Conservation (phyloP, 1,140 invertebrate species). For the Saccostrea cuccullata region DNA sequence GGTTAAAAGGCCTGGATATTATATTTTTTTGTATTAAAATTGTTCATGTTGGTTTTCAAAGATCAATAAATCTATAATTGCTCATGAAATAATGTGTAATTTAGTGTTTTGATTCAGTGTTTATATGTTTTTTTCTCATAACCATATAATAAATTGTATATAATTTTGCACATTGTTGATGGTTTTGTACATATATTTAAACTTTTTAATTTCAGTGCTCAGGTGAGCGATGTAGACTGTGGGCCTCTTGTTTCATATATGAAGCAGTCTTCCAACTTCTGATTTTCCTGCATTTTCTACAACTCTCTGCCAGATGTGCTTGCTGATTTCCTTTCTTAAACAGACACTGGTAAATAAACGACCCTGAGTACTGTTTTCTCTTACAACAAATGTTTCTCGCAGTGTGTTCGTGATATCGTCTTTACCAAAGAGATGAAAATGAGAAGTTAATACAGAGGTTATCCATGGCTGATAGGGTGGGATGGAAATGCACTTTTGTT, state of each 20-base stretch:
- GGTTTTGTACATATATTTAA: too few relatives aligned
- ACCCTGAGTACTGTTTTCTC: neutral
- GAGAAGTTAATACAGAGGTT: conserved; percentile 31
- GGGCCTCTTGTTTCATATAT: neutral
- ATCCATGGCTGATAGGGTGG: neutral
- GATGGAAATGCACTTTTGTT: neutral
- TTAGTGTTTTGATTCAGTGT: too few relatives aligned
- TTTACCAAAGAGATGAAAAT: conserved; percentile 29
- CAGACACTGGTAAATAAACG: neutral
- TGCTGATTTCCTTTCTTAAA: conserved; percentile 22
- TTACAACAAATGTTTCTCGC: conserved; percentile 4
- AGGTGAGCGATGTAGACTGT: too few relatives aligned
- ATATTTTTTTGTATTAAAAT: too few relatives aligned
- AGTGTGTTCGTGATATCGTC: neutral
- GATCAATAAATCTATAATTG: too few relatives aligned
- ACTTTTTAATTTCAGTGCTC: too few relatives aligned
- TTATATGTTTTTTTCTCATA: too few relatives aligned
- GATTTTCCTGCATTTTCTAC: neutral
- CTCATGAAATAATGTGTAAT: too few relatives aligned
- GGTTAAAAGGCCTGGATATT: too few relatives aligned
- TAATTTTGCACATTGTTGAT: too few relatives aligned
- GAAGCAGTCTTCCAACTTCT: neutral
- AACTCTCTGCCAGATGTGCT: neutral
- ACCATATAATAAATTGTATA: too few relatives aligned
- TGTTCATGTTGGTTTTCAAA: too few relatives aligned